Conservation (phyloP, 2,888 invertebrate genomes). For the Chrysotoxum bicinctum region DNA sequence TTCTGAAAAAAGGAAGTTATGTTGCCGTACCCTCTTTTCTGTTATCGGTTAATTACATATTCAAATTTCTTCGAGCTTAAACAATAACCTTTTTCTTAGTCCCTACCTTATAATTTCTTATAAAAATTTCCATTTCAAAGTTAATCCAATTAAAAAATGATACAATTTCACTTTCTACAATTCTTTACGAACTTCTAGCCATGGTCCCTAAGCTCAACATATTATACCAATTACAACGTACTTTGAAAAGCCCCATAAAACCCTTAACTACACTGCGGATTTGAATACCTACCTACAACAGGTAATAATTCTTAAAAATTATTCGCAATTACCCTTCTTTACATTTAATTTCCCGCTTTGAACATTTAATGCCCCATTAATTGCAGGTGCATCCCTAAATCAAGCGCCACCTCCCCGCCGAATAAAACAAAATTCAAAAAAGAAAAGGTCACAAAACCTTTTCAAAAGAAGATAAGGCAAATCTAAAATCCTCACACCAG, state of each 20-base stretch:
- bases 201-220: background rate
- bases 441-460: conserved; percentile 19
- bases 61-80: too few species aligned
- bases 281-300: background rate
- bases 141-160: background rate
- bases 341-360: conserved; percentile 34
- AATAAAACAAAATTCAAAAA: background rate
- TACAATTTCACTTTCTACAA: background rate
- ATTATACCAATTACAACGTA: background rate
- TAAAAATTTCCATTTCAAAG: background rate
- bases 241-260: conserved; percentile 8
- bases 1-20: too few species aligned
- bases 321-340: conserved; percentile 19
- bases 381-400: conserved; percentile 35
- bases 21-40: too few species aligned
- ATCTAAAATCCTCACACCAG: conserved; percentile 8
- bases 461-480: conserved; percentile 5
- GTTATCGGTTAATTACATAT: too few species aligned
- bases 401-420: background rate
- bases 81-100: too few species aligned
- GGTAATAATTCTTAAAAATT: conserved; percentile 14
- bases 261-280: background rate
- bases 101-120: background rate
- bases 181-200: background rate
- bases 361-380: conserved; percentile 41